Evolutionary conservation across 2,797 vertebrate species (phyloP), one percentile per base, ranked within the genome.

Genomic region (Pteronotus mesoamericanus): DNA sequence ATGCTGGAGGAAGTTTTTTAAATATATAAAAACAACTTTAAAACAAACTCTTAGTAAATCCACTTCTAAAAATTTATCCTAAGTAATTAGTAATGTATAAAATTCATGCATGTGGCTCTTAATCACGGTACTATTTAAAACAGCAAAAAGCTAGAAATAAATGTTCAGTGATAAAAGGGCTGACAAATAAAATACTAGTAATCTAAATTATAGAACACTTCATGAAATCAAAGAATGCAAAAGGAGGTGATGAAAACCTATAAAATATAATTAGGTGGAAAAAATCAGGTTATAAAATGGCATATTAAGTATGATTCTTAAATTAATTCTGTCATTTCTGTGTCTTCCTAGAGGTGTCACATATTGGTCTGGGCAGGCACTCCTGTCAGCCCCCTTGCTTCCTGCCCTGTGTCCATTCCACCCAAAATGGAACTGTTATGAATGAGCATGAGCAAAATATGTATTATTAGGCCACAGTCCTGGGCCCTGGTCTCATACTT

Each of bases 41-140:
- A 90, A 84, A 72, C 46, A 85, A 75, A 90, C 12, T 11, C 11
- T 92, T n/a, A 86, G 44, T 64, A 85, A 89, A 91, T 71, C 8
- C 5, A 51, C 61, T 75, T 89, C 79, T 89, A 95, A 93, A 94
- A 59, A 77, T 75, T 0, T 66, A 91, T 18, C 48, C 59, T 53
- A 82, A 53, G 75, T 77, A 34, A 84, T 59, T 37, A 55, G 88
- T 71, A 74, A 15, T 39, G 1, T 42, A 84, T 68, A 91, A 83
- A 37, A 74, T 34, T 82, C 48, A 57, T 2, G 16, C 26, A 32
- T 5, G 44, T 32, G n/a, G n/a, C 26, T 94, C 94, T 94, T 89
- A n/a, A 51, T 57, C 64, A 82, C 29, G 79, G 5, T 59, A 66
- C 78, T 88, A 95, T 94, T 92, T 94, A 85, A 91, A 87, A 95